These are phyloP conservation scores for Eupithecia subfuscata DNA, from an alignment of 2,888 invertebrate genomes.

Conservation along the genomic window DNA sequence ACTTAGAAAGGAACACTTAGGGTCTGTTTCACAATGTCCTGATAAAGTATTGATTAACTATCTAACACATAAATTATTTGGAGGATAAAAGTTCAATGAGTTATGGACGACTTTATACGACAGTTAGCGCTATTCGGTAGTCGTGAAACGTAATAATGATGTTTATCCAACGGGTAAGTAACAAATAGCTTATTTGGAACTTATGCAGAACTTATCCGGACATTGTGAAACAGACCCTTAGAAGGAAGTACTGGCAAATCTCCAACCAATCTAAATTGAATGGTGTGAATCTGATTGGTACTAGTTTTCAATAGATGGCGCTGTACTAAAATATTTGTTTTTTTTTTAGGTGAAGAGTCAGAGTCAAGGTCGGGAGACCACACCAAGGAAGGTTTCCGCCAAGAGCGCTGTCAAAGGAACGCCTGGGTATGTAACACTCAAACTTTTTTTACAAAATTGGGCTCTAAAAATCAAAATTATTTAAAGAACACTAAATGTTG, in stretches of 20 bases:
- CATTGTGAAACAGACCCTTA: too few species aligned
- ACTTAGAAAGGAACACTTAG: too few species aligned
- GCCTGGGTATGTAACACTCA: conserved; percentile 72
- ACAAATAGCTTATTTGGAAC: too few species aligned
- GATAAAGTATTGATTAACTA: too few species aligned
- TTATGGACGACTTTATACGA: too few species aligned
- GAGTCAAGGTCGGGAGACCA: conserved; percentile 75
- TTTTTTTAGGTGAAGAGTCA: conserved; percentile 71
- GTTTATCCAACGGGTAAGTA: too few species aligned
- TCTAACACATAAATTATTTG: too few species aligned
- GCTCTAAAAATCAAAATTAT: not conserved
- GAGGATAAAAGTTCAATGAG: too few species aligned
- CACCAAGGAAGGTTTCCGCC: conserved; percentile 86
- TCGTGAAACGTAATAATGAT: too few species aligned
- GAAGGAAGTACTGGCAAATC: not conserved
- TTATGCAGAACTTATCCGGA: too few species aligned
- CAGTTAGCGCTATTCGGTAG: too few species aligned
- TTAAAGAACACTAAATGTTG: not conserved
- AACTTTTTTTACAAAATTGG: not conserved
- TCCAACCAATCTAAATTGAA: not conserved
- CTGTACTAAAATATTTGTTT: not conserved
- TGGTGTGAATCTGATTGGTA: not conserved
- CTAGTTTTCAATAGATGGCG: not conserved
- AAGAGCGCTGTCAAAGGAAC: conserved; percentile 83
- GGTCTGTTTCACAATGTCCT: too few species aligned